Evolutionary conservation across 2,888 invertebrate species (phyloP).

Genomic region (Eustalomyia histrio): DNA sequence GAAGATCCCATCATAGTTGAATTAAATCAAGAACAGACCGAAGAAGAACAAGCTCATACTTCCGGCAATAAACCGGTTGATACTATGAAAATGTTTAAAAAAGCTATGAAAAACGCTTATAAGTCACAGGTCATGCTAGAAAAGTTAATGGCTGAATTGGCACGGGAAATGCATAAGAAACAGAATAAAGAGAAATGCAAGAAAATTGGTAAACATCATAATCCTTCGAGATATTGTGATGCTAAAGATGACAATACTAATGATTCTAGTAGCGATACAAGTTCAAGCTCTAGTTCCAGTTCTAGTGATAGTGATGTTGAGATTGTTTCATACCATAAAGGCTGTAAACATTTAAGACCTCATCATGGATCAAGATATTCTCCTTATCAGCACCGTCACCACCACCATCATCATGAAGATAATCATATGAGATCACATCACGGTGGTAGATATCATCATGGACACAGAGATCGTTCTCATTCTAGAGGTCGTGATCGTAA

Average conservation of each 20-base stretch:
- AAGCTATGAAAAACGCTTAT: constrained; percentile 70
- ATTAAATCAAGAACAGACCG: background rate
- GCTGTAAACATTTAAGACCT: background rate
- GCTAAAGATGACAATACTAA: background rate
- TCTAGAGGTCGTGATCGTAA: constrained; percentile 65
- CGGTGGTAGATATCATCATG: constrained; percentile 45
- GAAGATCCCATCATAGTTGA: constrained; percentile 50
- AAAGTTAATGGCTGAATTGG: constrained; percentile 57
- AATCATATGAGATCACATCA: constrained; percentile 3
- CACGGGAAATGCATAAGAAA: constrained; percentile 39
- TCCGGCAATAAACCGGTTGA: constrained; percentile 18
- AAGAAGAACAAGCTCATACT: constrained; percentile 17
- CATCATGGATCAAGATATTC: background rate
- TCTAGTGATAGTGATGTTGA: constrained; percentile 60
- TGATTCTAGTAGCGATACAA: constrained; percentile 58
- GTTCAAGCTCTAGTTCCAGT: constrained; percentile 62
- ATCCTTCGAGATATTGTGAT: constrained; percentile 43
- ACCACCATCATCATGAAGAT: constrained; percentile 20
- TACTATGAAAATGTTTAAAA: constrained; percentile 43
- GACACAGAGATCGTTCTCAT: constrained; percentile 52
- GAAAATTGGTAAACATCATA: constrained; percentile 53
- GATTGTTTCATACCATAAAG: constrained; percentile 37
- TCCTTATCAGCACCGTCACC: constrained; percentile 3
- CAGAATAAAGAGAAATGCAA: constrained; percentile 58
- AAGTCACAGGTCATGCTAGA: constrained; percentile 70